Base-by-base conservation (phyloP, 2,888 invertebrate genomes). In the Apotomis capreana region DNA sequence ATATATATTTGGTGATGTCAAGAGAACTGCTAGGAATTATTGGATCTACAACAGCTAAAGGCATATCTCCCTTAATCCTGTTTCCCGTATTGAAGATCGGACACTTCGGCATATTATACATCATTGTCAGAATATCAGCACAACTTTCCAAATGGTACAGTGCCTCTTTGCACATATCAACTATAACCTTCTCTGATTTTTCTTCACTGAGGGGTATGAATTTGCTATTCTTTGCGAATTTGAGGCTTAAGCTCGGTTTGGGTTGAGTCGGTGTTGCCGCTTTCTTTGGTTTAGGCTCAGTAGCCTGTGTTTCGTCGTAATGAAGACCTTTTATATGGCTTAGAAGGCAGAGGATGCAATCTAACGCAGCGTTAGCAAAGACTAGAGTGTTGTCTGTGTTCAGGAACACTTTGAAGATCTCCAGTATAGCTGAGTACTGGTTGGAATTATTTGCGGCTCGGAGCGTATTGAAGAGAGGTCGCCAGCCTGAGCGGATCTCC, bases 401-500 rank as follows among this genome's bases (percentile, higher is more conserved):
- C 3, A 99, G 95, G 87, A 99, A 99, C 37, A 98, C 97, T 84
- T 97, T 96, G 84, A 99, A 99, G 67, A 99, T 98, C 87, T 99
- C 99, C 68, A 97, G 91, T 73, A 97, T 95, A 0, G 96, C 95
- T 0, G 95, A 94, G 36, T 96, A 95, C 81, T 95, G 95, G 78
- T 96, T 96, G 61, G 95, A 94, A 80, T 96, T 96, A 59, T 95
- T 95, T 0, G 98, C 98, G 59, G 98, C 98, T 26, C 98, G 95
- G 58, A 99, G 89, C 0, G 99, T 98, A 10, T 98, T 98, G 84
- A 99, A 99, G 1, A 99, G 91, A 0, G 99, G 98, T 68, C 99
- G 94, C 99, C 99, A 99, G 0, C 99, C 99, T 0, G 98, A 98
- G 77, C 97, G 95, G 57, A 99, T 98, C 92, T 99, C 98, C 74